A percentile compares a stretch with the other conserved stretches of the same genome.
These are phyloP conservation scores for Drosophila aff. DNA, from an alignment of 1,140 invertebrate species.

Conservation along the genomic window DNA sequence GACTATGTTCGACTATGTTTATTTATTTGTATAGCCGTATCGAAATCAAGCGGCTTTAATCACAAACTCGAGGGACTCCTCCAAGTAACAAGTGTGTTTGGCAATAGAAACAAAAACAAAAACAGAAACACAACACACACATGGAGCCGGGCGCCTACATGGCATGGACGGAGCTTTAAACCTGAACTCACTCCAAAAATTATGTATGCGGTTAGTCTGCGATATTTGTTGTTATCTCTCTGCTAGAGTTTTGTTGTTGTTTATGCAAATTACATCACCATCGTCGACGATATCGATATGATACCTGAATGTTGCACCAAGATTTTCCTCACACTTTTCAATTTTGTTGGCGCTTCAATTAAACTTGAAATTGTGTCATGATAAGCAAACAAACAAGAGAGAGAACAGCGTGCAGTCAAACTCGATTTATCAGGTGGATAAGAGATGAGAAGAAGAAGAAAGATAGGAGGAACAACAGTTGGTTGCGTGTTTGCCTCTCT, in stretches of 20 bases:
- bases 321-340: constrained; percentile 63
- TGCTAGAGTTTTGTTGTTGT: constrained; percentile 38
- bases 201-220: constrained; percentile 63
- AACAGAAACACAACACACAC: not conserved
- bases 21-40: constrained; percentile 31
- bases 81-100: constrained; percentile 36
- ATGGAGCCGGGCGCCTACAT: constrained; percentile 22
- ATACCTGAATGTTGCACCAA: constrained; percentile 8
- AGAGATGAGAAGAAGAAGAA: not conserved
- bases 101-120: constrained; percentile 16
- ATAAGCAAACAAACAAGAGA: constrained; percentile 46
- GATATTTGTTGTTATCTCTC: constrained; percentile 40
- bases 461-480: constrained; percentile 52
- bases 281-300: constrained; percentile 33
- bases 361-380: constrained; percentile 68
- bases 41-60: constrained; percentile 35
- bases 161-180: constrained; percentile 48
- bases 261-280: constrained; percentile 81
- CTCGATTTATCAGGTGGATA: constrained; percentile 27
- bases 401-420: constrained; percentile 32
- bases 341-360: constrained; percentile 65
- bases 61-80: constrained; percentile 33
- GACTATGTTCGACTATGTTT: constrained; percentile 5
- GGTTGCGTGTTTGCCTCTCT: constrained; percentile 62
- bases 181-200: constrained; percentile 74